Percentiles rank a stretch among this genome's conserved stretches.
These are phyloP conservation scores for Cydia splendana DNA, from an alignment of 1,140 invertebrate genomes.

Conservation along the genomic window DNA sequence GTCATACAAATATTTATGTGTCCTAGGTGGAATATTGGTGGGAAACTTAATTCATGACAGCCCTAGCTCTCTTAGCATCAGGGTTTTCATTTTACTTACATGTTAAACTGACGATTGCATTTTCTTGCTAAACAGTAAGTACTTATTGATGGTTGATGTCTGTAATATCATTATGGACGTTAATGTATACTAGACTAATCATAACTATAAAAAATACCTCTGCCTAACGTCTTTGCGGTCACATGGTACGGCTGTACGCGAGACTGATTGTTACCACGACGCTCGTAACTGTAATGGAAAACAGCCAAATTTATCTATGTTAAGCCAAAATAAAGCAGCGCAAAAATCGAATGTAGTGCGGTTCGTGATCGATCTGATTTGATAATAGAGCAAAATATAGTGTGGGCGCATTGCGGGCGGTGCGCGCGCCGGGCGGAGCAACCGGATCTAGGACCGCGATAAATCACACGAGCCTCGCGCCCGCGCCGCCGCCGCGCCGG, in stretches of 20 bases:
- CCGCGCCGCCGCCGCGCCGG: conserved; percentile 11
- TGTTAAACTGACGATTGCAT: too few relatives aligned
- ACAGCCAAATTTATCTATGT: conserved; percentile 31
- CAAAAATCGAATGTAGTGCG: conserved; percentile 51
- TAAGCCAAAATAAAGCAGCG: conserved; percentile 43
- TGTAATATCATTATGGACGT: too few relatives aligned
- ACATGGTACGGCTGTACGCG: neutral
- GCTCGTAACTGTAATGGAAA: conserved; percentile 2
- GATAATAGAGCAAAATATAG: conserved; percentile 65
- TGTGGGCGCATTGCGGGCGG: conserved; percentile 56
- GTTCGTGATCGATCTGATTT: conserved; percentile 58
- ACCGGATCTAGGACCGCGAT: conserved; percentile 68
- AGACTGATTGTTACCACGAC: neutral
- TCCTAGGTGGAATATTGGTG: too few relatives aligned
- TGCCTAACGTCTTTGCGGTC: neutral
- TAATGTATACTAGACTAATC: neutral
- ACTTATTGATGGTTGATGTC: too few relatives aligned
- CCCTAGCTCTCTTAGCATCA: too few relatives aligned
- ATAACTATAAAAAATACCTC: too few relatives aligned
- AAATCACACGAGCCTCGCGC: conserved; percentile 55
- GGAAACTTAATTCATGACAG: neutral
- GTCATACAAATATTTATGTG: too few relatives aligned
- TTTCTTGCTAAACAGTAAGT: too few relatives aligned
- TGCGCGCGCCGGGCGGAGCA: conserved; percentile 37
- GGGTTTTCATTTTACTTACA: too few relatives aligned